Percentiles rank a stretch among this genome's conserved stretches.
Conservation (phyloP, 2,113 vertebrate genomes). For the Burhinus oedicnemus region DNA sequence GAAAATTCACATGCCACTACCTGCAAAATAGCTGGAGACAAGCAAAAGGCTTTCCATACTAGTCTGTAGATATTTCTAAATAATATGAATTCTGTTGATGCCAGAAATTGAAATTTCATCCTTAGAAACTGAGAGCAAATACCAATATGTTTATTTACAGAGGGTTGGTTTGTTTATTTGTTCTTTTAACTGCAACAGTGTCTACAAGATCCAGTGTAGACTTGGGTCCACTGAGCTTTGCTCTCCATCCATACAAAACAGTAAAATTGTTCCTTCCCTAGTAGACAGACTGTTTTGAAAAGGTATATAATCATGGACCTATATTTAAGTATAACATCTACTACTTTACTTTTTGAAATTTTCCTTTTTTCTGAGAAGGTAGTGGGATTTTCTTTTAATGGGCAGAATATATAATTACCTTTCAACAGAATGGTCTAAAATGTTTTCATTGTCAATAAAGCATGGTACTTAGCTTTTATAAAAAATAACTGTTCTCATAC, state of each 20-base stretch:
- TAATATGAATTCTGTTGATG: background rate
- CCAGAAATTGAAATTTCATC: background rate
- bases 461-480: background rate
- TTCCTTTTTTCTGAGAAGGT: background rate
- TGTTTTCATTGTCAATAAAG: background rate
- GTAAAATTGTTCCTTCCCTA: background rate
- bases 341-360: background rate
- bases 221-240: background rate
- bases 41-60: background rate
- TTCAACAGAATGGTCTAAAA: background rate
- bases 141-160: background rate
- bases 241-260: accelerated
- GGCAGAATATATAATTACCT: background rate
- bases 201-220: background rate
- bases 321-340: background rate
- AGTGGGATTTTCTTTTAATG: background rate
- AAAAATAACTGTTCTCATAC: background rate
- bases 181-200: background rate
- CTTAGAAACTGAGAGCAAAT: background rate
- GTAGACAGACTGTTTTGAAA: background rate
- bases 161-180: background rate
- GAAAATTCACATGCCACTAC: background rate
- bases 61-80: background rate
- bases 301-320: background rate
- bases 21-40: background rate